These are phyloP conservation scores for Limnothrissa miodon DNA, from an alignment of 2,113 vertebrate species.

Conservation along the genomic window DNA sequence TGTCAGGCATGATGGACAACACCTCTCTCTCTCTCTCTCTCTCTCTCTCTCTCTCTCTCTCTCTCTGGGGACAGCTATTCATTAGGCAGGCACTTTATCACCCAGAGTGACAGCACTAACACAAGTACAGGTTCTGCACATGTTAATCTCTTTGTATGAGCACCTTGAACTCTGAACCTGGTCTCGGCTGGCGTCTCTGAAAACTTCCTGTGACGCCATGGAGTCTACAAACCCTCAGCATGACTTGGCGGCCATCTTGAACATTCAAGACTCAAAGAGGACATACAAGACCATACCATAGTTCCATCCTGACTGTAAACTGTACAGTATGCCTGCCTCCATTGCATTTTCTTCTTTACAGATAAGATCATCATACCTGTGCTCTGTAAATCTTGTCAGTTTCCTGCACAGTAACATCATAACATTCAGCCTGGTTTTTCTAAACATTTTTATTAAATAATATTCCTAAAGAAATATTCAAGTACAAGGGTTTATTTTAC, in stretches of 20 bases:
- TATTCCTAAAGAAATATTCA: neutral
- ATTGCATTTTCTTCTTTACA: neutral
- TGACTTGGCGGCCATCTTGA: no score
- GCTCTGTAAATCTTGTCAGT: neutral
- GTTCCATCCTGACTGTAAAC: neutral
- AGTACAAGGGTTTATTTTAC: neutral
- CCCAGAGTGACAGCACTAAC: neutral
- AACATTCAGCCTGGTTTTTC: neutral
- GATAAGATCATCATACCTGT: neutral
- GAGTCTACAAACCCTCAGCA: no score
- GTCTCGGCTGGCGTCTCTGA: no score
- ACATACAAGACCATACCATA: neutral
- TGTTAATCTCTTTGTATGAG: neutral
- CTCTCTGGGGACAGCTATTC: neutral
- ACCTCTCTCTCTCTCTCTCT: neutral
- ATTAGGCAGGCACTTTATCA: neutral
- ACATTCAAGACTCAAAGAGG: no score
- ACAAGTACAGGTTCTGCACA: neutral
- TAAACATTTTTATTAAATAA: neutral
- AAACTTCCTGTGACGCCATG: no score
- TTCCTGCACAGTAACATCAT: neutral
- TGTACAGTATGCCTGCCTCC: neutral
- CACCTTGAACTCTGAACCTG: neutral
- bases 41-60: slow-evolving; percentile 1
- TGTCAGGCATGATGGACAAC: neutral